Evolutionary conservation across 2,113 vertebrate species (phyloP).

Genomic region (Passer montanus): DNA sequence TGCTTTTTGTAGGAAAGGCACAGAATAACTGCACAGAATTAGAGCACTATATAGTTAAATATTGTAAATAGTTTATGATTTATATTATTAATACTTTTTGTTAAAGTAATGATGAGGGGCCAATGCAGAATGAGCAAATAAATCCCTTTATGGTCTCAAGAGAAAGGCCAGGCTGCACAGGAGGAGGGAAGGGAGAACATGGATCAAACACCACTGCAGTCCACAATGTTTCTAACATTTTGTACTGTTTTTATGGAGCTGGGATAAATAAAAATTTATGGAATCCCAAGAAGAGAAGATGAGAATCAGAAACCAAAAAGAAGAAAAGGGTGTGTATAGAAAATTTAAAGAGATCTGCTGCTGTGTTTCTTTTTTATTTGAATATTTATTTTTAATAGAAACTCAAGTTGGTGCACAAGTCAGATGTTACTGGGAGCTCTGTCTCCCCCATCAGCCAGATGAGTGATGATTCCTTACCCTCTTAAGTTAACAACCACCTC

Average conservation of each 20-base stretch:
- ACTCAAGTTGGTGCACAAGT: accelerated
- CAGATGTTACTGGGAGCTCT: background rate
- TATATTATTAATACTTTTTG: background rate
- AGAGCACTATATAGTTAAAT: background rate
- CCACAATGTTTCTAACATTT: background rate
- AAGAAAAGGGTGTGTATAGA: background rate
- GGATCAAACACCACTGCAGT: background rate
- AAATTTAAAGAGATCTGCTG: background rate
- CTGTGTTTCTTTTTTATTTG: accelerated
- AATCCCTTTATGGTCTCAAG: background rate
- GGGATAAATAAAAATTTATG: background rate
- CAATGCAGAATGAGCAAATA: background rate
- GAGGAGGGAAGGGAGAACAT: background rate
- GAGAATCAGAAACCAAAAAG: background rate
- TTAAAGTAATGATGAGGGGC: background rate
- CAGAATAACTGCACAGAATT: background rate
- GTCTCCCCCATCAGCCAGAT: background rate
- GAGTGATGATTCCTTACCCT: background rate
- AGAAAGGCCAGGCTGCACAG: background rate
- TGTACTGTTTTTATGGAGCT: background rate
- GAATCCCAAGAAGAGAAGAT: background rate
- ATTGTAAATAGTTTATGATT: background rate
- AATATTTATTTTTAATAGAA: background rate
- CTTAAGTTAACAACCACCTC: background rate
- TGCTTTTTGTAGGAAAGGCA: background rate